These are phyloP conservation scores for Ceratothoa steindachneri DNA, from an alignment of 2,888 invertebrate genomes.

Conservation along the genomic window DNA sequence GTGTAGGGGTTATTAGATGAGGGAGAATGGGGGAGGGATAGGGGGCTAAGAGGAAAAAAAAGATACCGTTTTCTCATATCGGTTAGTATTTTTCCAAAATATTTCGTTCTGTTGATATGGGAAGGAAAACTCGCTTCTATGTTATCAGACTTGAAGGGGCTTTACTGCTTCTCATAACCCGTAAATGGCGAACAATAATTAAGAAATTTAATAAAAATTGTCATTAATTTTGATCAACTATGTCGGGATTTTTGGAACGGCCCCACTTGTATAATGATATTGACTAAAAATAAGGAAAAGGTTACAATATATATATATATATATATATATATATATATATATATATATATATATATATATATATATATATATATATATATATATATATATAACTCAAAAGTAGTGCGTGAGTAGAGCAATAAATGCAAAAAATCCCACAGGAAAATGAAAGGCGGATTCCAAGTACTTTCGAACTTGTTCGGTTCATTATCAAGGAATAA, in stretches of 20 bases:
- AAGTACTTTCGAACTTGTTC: too few relatives aligned
- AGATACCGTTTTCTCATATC: neutral
- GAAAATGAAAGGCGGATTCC: too few relatives aligned
- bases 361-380: neutral
- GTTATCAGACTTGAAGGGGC: neutral
- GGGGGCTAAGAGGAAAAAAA: neutral
- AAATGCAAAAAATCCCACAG: too few relatives aligned
- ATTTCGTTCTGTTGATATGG: neutral
- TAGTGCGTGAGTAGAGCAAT: too few relatives aligned
- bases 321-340: neutral
- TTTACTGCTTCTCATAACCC: neutral
- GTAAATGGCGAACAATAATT: neutral
- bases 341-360: neutral
- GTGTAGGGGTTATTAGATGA: neutral
- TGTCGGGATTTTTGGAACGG: neutral
- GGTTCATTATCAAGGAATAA: too few relatives aligned
- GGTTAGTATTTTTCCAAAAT: neutral
- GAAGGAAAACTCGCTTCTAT: neutral
- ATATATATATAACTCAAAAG: neutral
- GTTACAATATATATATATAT: neutral
- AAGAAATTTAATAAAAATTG: neutral
- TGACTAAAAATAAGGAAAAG: neutral
- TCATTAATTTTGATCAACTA: neutral
- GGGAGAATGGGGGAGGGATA: neutral
- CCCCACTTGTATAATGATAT: neutral